Base-by-base conservation (phyloP, 2,888 invertebrate genomes). In the Herminia tarsipennalis region DNA sequence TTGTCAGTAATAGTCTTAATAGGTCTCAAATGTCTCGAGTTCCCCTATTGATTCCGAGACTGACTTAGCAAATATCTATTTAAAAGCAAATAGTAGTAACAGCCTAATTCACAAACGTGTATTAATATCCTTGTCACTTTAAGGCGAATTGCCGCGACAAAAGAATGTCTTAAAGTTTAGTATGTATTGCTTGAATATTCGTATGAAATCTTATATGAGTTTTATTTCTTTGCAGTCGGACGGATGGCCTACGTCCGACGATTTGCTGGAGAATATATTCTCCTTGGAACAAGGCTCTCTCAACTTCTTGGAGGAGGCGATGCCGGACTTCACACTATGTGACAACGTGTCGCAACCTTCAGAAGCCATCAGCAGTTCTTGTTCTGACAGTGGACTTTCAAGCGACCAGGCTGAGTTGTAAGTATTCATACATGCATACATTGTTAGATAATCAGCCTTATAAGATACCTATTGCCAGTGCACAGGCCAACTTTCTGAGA, bases 321-420 rank as follows among this genome's bases (percentile, higher is more conserved):
- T 92, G 80, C 79, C 92, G 33, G 81, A 93, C 69, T 80, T 93
- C 74, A 70, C 63, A 50, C 70, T 91, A 22, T 75, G 80, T 1
- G 88, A 89, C 30, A 81, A 71, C 55, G 73, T 74, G 2, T 62
- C 86, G 0, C 86, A 80, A 63, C 81, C 78, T 5, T 76, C 86
- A 0, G 85, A 85, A 59, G 85, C 78, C 9, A 72, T 86, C 16
- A 90, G 88, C 78, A 88, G 92, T 59, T 83, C 91, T 1, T 81
- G 93, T 47, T 95, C 95, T 0, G 95, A 95, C 76, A 95, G 95
- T 68, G 95, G 95, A 35, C 85, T 95, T 10, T 94, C 94, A 21
- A 94, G 94, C 57, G 94, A 93, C 66, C 93, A 86, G 50, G 86
- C 93, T 17, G 93, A 93, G 66, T 87, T 91, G 92, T 93, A 69